phyloP scores from a whole-genome alignment of 2,113 vertebrate species.

The Daubentonia madagascariensis region DNA sequence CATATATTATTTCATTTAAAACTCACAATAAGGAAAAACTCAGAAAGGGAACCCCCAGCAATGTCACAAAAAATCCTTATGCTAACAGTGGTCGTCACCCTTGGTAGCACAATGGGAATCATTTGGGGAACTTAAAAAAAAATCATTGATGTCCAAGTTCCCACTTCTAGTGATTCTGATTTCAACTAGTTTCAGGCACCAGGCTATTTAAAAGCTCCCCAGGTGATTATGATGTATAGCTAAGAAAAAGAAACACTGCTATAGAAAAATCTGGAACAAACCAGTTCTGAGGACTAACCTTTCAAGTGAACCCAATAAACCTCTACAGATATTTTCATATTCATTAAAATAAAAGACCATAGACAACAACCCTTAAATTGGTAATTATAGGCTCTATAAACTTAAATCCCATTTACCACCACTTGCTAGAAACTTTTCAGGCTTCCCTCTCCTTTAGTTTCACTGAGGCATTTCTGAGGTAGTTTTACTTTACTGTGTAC shows the following conservation, averaged over 20 bases:
- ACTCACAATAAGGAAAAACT: background rate
- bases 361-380: background rate
- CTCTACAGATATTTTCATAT: background rate
- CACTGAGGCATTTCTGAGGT: background rate
- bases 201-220: background rate
- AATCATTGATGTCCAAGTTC: background rate
- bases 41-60: background rate
- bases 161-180: background rate
- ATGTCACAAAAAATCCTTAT: background rate
- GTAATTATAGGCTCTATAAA: background rate
- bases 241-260: background rate
- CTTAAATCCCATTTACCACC: background rate
- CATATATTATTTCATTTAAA: background rate
- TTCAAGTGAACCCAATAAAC: background rate
- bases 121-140: background rate
- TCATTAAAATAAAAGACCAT: background rate
- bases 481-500: background rate
- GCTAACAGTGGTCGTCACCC: background rate
- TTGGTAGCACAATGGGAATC: background rate
- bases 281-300: background rate
- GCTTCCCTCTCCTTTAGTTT: background rate
- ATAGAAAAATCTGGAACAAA: background rate
- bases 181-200: background rate
- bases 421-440: background rate
- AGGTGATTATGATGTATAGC: background rate